These are phyloP conservation scores for Gryllus bimaculatus DNA, from an alignment of 1,140 invertebrate species.

Conservation along the genomic window DNA sequence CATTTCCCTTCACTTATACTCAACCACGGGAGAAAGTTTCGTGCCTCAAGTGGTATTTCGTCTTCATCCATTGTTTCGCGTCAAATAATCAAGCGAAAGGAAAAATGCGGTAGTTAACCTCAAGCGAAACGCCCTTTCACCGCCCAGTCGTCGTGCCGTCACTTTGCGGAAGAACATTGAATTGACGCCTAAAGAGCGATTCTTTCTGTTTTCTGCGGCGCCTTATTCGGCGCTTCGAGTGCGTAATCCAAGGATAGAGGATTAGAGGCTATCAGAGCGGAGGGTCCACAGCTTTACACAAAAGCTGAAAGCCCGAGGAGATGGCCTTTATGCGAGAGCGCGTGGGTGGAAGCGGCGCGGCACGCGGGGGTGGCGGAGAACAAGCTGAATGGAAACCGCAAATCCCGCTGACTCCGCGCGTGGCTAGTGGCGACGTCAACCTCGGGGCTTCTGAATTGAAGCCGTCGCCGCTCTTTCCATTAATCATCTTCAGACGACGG, in stretches of 20 bases:
- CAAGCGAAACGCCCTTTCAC: not conserved
- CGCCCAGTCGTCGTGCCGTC: too few species aligned
- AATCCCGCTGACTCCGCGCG: not conserved
- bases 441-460: not conserved
- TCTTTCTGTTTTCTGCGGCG: not conserved
- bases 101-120: not conserved
- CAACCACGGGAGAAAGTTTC: too few species aligned
- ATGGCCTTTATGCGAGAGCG: not conserved
- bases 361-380: not conserved
- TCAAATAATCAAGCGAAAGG: not conserved
- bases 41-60: not conserved
- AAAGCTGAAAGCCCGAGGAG: too few species aligned
- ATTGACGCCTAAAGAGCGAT: not conserved
- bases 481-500: not conserved
- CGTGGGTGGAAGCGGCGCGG: not conserved
- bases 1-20: too few species aligned
- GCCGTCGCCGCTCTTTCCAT: not conserved
- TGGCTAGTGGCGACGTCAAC: not conserved
- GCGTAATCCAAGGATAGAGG: not conserved
- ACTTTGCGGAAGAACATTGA: not conserved
- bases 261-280: too few species aligned
- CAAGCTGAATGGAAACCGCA: not conserved
- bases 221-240: not conserved
- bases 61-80: not conserved
- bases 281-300: too few species aligned